phyloP scores from a whole-genome alignment of 2,797 vertebrate species.

The Anniella stebbinsi region DNA sequence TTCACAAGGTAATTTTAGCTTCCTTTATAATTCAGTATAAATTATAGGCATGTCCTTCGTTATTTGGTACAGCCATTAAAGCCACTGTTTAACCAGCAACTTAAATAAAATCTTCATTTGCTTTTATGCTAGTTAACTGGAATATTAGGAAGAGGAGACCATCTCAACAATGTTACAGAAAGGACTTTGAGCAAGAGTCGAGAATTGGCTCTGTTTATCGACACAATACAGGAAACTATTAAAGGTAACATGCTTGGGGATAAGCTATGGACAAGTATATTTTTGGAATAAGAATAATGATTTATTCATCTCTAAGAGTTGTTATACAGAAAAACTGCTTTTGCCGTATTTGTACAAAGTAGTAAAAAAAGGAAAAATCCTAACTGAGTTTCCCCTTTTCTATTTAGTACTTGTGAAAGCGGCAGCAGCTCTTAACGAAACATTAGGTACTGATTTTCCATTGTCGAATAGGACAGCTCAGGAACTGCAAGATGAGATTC shows the following conservation, averaged over 20 bases:
- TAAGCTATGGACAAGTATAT: conserved; percentile 20
- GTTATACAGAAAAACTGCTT: background rate
- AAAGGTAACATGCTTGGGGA: conserved; percentile 78
- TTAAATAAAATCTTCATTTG: conserved; percentile 26
- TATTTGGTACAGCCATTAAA: background rate
- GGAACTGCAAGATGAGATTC: conserved; percentile 77
- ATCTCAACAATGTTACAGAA: conserved; percentile 73
- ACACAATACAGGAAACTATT: conserved; percentile 76
- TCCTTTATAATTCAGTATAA: background rate
- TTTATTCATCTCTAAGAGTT: background rate
- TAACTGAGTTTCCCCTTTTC: conserved; percentile 47
- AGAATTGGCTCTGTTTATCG: conserved; percentile 78
- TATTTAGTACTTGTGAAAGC: conserved; percentile 82
- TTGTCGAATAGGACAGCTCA: conserved; percentile 75
- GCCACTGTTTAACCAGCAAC: background rate
- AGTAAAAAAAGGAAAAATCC: background rate
- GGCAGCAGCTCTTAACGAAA: conserved; percentile 82
- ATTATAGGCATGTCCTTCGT: background rate
- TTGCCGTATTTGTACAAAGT: background rate
- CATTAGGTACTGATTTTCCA: conserved; percentile 69
- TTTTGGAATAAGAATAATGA: background rate
- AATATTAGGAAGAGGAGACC: conserved; percentile 69
- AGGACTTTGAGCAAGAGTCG: conserved; percentile 76
- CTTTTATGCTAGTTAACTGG: conserved; percentile 78
- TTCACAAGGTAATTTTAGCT: background rate